Evolutionary conservation across 2,888 invertebrate species (phyloP), one percentile per base, ranked within the genome.

Genomic region (Amitus sp.): DNA sequence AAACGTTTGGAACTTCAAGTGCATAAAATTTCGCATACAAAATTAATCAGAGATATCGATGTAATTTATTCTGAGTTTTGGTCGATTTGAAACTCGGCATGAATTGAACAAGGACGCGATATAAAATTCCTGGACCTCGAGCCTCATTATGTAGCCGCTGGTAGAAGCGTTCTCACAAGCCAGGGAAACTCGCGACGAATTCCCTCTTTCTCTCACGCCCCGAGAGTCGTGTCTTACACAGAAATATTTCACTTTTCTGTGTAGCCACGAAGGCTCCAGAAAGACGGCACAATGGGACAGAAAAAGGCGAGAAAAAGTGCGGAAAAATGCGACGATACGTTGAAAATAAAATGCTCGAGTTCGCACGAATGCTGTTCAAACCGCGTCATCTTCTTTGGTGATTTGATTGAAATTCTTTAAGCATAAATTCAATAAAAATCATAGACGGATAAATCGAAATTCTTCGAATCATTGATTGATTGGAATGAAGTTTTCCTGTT

Each of bases 211-310:
- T 39, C 54, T 45, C 58, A 42, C 34, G 48, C 48, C 60, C 64
- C 67, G 62, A 62, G 69, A 52, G 72, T 73, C 73, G 71, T 74
- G 73, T 72, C 74, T 73, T 72, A 72, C 72, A 74, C 65, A 67
- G 58, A 71, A 70, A 77, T 77, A 77, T 77, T 77, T 77, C 73
- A 77, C 76, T 76, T 75, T 74, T 74, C 69, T 69, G 51, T 68
- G 71, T 73, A 70, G 68, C 59, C 51, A 45, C 47, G 58, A 52
- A 46, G 46, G 27, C 37, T 43, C 39, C 48, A 49, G 15, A 58
- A 65, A 52, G 55, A 57, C 52, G 27, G 62, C 19, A 57, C 48
- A 48, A 15, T 23, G 34, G 50, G 18, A 51, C 47, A 48, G 48
- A 45, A 47, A 51, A 47, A 57, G 42, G 45, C 19, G 20, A 27